phyloP scores from a whole-genome alignment of 2,888 invertebrate genomes.

The Phania funesta region DNA sequence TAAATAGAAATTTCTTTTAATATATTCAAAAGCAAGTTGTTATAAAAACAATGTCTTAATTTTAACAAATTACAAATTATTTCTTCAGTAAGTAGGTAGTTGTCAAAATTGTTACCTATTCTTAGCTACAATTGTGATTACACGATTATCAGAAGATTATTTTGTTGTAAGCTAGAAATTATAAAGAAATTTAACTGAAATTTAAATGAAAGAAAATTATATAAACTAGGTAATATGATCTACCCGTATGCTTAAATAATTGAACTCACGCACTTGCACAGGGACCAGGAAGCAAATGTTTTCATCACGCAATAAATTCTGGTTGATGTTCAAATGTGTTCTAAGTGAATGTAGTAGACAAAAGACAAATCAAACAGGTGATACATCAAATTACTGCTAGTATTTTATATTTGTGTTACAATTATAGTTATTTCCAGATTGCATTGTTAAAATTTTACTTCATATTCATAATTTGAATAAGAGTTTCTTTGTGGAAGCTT shows the following conservation, averaged over 20 bases:
- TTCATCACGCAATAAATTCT: constrained; percentile 74
- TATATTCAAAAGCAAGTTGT: too few relatives aligned
- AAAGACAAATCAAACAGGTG: constrained; percentile 63
- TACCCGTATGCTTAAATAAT: constrained; percentile 2
- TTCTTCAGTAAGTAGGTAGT: too few relatives aligned
- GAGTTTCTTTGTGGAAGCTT: constrained; percentile 15
- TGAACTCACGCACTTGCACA: constrained; percentile 16
- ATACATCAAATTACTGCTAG: constrained; percentile 27
- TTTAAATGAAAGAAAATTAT: neutral
- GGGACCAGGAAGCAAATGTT: constrained; percentile 76
- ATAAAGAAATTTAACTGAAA: too few relatives aligned
- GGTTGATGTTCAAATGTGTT: neutral
- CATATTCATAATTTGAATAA: constrained; percentile 47
- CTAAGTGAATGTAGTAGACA: constrained; percentile 9
- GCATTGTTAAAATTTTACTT: constrained; percentile 16
- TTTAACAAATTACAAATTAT: too few relatives aligned
- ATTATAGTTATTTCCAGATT: neutral
- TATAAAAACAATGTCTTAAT: too few relatives aligned
- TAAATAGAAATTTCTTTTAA: too few relatives aligned
- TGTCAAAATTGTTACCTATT: too few relatives aligned
- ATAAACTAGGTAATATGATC: neutral
- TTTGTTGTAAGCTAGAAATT: too few relatives aligned
- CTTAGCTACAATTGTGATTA: too few relatives aligned
- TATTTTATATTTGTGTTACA: constrained; percentile 1
- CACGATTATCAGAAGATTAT: too few relatives aligned